Evolutionary conservation across 2,797 vertebrate genomes (phyloP).

Genomic region (Hydrolagus colliei): DNA sequence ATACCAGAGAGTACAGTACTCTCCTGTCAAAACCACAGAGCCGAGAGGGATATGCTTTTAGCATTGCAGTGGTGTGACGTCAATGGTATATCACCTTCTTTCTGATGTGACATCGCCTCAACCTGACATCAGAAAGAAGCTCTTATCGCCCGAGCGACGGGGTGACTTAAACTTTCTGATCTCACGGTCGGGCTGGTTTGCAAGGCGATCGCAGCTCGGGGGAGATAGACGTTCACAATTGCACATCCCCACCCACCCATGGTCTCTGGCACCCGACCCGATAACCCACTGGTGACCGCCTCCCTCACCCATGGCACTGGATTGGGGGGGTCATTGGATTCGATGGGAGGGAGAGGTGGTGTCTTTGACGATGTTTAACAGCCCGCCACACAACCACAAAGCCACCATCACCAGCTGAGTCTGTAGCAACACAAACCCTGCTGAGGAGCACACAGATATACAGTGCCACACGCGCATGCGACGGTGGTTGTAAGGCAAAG

Average conservation of each 20-base stretch:
- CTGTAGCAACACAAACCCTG: neutral
- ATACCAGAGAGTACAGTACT: no score
- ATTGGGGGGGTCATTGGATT: neutral
- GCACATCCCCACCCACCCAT: neutral
- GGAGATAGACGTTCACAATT: neutral
- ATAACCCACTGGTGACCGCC: neutral
- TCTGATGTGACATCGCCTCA: neutral
- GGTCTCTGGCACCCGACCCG: neutral
- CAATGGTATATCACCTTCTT: neutral
- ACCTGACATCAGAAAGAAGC: conserved; percentile 9
- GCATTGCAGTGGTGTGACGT: conserved; percentile 29
- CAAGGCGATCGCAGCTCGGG: neutral
- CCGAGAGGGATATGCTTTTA: neutral
- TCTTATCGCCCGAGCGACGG: no score
- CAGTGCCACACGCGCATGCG: neutral
- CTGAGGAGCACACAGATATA: neutral
- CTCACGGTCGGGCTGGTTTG: no score
- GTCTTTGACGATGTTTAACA: no score
- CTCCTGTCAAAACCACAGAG: neutral
- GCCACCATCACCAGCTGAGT: neutral
- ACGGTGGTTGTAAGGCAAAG: no score
- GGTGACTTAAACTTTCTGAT: neutral
- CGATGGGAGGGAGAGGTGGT: no score
- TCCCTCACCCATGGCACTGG: neutral
- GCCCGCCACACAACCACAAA: no score